Evolutionary conservation across 2,797 vertebrate genomes (phyloP), one percentile per base, ranked within the genome.

Genomic region (Hyperoplus immaculatus): DNA sequence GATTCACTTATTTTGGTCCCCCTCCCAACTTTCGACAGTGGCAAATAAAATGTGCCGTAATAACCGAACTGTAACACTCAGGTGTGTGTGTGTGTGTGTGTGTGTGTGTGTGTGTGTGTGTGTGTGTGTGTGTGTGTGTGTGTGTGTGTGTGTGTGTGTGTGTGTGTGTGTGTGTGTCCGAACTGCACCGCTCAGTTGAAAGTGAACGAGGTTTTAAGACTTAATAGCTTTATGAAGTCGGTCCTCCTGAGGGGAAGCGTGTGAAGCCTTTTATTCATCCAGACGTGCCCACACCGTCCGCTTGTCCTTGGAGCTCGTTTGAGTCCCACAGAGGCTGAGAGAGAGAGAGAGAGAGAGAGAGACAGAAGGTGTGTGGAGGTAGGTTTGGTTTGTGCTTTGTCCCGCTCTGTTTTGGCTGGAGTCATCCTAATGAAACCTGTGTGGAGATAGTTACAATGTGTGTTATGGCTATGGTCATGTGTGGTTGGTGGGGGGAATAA

Each of bases 371-470:
- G 68, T 73, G 69, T 18, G n/a, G 65, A 77, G 69, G 72, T 55
- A 18, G 51, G 29, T 21, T 36, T 75, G 63, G 41, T 29, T 29
- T 29, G 29, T 75, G 70, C 77, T 82, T 60, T 72, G 79, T 84
- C 80, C 29, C 84, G 54, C 10, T 29, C 66, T 91, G 89, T 91
- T 91, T 88, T 82, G 87, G n/a, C 91, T 91, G 60, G 76, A 84
- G 69, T 84, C 81, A 74, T 66, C 62, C 64, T 10, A 71, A 15
- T 75, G 21, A 75, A 55, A 60, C 60, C 64, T 56, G 77, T 66
- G 72, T 63, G 60, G 14, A 70, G 63, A 29, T 29, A 39, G 49
- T 6, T 9, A 9, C 14, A 43, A 59, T 4, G 29, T 55, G 39
- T 90, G 88, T 91, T 90, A 79, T 90, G 92, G 66, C 87, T 91